These are phyloP conservation scores for Anoplius nigerrimus DNA, from an alignment of 2,888 invertebrate genomes.

Conservation along the genomic window DNA sequence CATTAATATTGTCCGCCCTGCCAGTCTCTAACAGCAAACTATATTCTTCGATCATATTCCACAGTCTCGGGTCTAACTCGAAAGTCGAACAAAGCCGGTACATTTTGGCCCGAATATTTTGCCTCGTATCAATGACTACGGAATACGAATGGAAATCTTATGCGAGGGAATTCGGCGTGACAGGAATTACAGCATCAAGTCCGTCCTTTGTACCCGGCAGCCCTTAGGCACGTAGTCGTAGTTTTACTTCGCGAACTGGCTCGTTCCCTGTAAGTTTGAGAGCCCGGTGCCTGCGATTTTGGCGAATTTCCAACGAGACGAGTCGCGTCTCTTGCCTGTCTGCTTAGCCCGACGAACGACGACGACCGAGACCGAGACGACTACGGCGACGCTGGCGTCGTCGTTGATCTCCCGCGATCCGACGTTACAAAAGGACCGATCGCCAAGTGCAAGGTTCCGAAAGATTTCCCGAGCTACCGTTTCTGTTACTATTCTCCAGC, in stretches of 20 bases:
- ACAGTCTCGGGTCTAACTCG: too few species aligned
- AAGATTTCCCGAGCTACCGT: too few species aligned
- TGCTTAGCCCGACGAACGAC: slow-evolving; percentile 26
- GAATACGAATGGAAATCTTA: too few species aligned
- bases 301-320: slow-evolving; percentile 43
- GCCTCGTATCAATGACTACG: too few species aligned
- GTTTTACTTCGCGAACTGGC: slow-evolving; percentile 18
- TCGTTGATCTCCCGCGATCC: slow-evolving; percentile 28
- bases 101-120: too few species aligned
- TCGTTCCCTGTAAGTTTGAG: slow-evolving; percentile 30
- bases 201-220: too few species aligned
- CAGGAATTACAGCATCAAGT: too few species aligned
- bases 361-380: slow-evolving; percentile 11
- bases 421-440: slow-evolving; percentile 29
- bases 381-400: slow-evolving; percentile 10
- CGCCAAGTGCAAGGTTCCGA: not conserved
- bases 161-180: too few species aligned
- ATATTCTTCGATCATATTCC: too few species aligned
- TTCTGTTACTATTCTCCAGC: not conserved
- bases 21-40: too few species aligned
- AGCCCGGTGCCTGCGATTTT: slow-evolving; percentile 35
- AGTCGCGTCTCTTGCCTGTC: slow-evolving; percentile 30
- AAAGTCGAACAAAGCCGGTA: too few species aligned
- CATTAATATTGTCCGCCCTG: too few species aligned
- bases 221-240: slow-evolving; percentile 16